Evolutionary conservation across 2,113 vertebrate species (phyloP).

Genomic region (Sinocyclocheilus maitianheensis): DNA sequence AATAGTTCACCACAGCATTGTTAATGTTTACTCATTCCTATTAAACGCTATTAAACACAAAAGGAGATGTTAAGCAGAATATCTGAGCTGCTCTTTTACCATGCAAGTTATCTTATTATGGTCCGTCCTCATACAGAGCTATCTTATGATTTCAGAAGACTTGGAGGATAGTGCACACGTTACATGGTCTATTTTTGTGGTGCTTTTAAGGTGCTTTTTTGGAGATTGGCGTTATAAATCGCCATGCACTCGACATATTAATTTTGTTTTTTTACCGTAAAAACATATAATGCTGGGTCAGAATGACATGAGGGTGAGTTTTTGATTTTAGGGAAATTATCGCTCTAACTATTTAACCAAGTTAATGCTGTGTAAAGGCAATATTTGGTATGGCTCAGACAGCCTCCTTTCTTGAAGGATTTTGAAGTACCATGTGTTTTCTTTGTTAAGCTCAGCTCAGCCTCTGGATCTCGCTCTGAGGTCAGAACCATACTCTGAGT

Average conservation of each 20-base stretch:
- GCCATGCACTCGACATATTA: background rate
- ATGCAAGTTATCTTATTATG: background rate
- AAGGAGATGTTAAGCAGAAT: background rate
- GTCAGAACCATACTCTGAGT: conserved; percentile 42
- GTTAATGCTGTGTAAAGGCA: background rate
- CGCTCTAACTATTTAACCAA: background rate
- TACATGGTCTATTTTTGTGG: background rate
- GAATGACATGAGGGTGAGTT: background rate
- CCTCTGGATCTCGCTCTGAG: conserved; percentile 11
- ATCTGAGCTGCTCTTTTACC: background rate
- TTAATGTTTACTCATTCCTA: background rate
- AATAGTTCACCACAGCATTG: background rate
- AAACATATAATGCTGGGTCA: background rate
- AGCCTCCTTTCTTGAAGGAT: background rate
- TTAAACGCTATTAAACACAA: background rate
- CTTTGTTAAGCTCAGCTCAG: background rate
- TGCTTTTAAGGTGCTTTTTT: background rate
- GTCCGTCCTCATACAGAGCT: background rate
- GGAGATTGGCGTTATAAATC: background rate
- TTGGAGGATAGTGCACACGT: background rate
- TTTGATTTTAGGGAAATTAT: background rate
- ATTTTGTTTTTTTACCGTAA: background rate
- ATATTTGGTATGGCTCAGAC: background rate
- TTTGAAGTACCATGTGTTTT: background rate
- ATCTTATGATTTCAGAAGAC: background rate